These are phyloP conservation scores for Apodemia mormo DNA, from an alignment of 2,888 invertebrate species.

Conservation along the genomic window DNA sequence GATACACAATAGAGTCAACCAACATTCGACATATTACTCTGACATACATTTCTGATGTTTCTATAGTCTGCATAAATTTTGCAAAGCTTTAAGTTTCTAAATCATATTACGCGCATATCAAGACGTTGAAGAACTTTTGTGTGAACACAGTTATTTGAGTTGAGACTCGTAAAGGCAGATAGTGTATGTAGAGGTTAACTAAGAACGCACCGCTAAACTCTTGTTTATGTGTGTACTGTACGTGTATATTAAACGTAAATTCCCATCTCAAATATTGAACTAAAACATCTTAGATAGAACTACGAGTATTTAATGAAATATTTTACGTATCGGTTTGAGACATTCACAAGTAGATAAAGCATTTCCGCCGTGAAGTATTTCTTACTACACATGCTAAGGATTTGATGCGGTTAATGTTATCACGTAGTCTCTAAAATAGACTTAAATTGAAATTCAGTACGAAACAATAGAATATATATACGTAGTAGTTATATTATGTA, in stretches of 20 bases:
- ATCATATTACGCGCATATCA: slow-evolving; percentile 37
- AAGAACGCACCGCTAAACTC: background rate
- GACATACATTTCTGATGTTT: too few species aligned
- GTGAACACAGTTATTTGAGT: slow-evolving; percentile 38
- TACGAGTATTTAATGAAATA: background rate
- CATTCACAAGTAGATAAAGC: background rate
- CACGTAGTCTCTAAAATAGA: background rate
- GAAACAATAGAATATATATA: too few species aligned
- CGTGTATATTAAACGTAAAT: background rate
- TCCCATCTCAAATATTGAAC: background rate
- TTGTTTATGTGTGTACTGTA: slow-evolving; percentile 1
- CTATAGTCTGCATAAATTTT: slow-evolving; percentile 4
- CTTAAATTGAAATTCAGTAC: background rate
- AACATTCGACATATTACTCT: too few species aligned
- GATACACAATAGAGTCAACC: too few species aligned
- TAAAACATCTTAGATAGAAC: background rate
- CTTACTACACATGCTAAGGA: background rate
- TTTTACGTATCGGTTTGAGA: slow-evolving; percentile 8
- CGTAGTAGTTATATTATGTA: too few species aligned
- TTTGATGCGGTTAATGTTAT: background rate
- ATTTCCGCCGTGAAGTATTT: background rate
- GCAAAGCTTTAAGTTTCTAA: slow-evolving; percentile 38
- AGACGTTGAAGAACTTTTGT: slow-evolving; percentile 38
- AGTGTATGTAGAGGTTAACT: slow-evolving; percentile 23
- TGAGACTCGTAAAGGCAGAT: slow-evolving; percentile 35